Evolutionary conservation across 2,888 invertebrate genomes (phyloP), one percentile per base, ranked within the genome.

Genomic region (Limnephilus auricula): DNA sequence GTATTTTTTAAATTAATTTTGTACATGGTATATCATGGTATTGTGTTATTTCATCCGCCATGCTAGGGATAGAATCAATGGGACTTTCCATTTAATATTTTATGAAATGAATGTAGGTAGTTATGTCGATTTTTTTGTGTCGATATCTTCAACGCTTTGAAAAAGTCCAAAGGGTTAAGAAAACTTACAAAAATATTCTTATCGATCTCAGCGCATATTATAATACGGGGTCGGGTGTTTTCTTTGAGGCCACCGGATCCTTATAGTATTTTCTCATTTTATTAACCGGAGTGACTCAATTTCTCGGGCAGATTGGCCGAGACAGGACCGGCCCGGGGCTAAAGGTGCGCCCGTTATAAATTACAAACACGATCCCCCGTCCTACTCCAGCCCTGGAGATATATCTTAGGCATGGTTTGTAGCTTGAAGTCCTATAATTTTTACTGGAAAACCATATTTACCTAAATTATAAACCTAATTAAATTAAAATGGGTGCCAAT

Each of bases 181-280:
- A 65, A 25, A 65, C 65, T 65, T 18, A n/a, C 25, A 65, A 65
- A 65, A 65, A 25, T 65, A 25, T 25, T n/a, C 18, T 25, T 65
- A 2, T 79, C 34, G 30, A 12, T 83, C 37, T 91, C 91, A 30
- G 12, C 91, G 91, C 91, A 91, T 32, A 85, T 10, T 89, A 37
- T 40, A 79, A 45, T 50, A 90, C 82, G 84, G 91, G 86, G 82
- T 88, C 87, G 90, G 84, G 83, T 90, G 78, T 92, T 92, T 91
- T 90, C 90, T 90, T 92, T 90, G 91, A 90, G 90, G 92, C 92
- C 89, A 91, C 89, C 82, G 78, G 91, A 91, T 91, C 90, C 92
- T 91, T 92, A 92, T 91, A 65, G 92, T 92, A 91, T 92, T 92
- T 92, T 92, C 91, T 92, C 92, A 92, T 92, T 92, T 92, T 92